Evolutionary conservation across 2,888 invertebrate species (phyloP).

Genomic region (Coelopa pilipes): DNA sequence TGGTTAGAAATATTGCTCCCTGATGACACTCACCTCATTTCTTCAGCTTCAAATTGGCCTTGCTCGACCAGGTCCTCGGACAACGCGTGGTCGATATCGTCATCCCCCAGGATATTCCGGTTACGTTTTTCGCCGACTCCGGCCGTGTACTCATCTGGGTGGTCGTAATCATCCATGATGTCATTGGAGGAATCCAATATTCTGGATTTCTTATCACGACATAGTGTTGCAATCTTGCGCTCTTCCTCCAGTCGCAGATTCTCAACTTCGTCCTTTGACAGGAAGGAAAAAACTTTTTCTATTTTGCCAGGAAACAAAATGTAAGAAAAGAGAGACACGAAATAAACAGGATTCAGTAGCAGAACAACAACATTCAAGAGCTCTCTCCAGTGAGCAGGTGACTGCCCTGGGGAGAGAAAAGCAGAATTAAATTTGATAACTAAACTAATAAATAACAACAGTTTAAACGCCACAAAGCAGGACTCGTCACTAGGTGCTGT

Average conservation of each 20-base stretch:
- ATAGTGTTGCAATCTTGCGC: constrained; percentile 78
- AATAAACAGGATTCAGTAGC: constrained; percentile 23
- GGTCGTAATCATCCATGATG: constrained; percentile 49
- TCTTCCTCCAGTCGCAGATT: constrained; percentile 94
- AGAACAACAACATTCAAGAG: constrained; percentile 13
- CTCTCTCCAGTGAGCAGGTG: neutral
- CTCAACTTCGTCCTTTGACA: constrained; percentile 93
- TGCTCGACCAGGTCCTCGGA: constrained; percentile 44
- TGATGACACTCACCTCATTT: constrained; percentile 57
- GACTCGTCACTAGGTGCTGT: neutral
- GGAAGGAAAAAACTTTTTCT: constrained; percentile 93
- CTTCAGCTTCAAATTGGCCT: constrained; percentile 56
- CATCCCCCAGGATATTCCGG: constrained; percentile 45
- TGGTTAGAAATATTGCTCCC: neutral
- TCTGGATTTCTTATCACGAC: constrained; percentile 66
- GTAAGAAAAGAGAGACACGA: constrained; percentile 26
- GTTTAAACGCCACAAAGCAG: neutral
- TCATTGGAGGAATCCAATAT: constrained; percentile 61
- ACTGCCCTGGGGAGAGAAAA: neutral
- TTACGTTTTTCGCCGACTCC: too few species aligned
- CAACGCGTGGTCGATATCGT: constrained; percentile 51
- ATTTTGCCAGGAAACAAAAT: constrained; percentile 46
- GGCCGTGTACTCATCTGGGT: constrained; percentile 45
- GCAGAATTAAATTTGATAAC: neutral
- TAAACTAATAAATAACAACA: neutral